A percentile compares a stretch with the other conserved stretches of the same genome.
These are phyloP conservation scores for Stictocephala bisonia DNA, from an alignment of 2,888 invertebrate species.

Conservation along the genomic window DNA sequence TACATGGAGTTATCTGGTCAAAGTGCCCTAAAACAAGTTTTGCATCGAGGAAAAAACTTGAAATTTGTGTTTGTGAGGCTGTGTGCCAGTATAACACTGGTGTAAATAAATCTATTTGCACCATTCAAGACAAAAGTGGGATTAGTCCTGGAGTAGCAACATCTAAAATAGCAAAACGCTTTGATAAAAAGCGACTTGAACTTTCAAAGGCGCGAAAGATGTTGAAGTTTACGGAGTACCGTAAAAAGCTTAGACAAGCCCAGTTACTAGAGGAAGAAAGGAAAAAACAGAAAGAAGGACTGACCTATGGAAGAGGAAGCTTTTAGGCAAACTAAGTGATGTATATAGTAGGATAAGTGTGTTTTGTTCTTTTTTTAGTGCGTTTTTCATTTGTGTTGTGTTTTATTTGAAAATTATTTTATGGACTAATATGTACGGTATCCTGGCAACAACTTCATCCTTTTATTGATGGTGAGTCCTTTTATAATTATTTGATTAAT, in stretches of 20 bases:
- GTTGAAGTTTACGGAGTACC: constrained; percentile 26
- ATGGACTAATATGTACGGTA: no score
- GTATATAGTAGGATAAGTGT: no score
- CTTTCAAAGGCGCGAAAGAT: constrained; percentile 15
- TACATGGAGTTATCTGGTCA: constrained; percentile 22
- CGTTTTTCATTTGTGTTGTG: no score
- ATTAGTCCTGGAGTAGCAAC: constrained; percentile 12
- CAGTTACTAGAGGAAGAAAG: constrained; percentile 32
- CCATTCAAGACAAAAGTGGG: constrained; percentile 1
- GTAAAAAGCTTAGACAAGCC: constrained; percentile 27
- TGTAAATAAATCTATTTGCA: background rate
- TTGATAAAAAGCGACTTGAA: constrained; percentile 16
- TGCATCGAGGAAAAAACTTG: constrained; percentile 32
- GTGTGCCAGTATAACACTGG: constrained; percentile 24
- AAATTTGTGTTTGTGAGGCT: constrained; percentile 14
- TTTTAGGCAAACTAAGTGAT: no score
- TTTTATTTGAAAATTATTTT: no score
- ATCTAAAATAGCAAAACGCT: constrained; percentile 22
- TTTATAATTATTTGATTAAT: no score
- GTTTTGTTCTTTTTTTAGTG: no score
- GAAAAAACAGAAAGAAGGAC: constrained; percentile 22
- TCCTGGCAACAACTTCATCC: no score
- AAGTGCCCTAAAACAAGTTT: constrained; percentile 15
- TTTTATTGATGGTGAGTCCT: no score
- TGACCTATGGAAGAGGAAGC: constrained; percentile 22